phyloP scores from a whole-genome alignment of 1,140 invertebrate species.

The Tetraneura akinire region DNA sequence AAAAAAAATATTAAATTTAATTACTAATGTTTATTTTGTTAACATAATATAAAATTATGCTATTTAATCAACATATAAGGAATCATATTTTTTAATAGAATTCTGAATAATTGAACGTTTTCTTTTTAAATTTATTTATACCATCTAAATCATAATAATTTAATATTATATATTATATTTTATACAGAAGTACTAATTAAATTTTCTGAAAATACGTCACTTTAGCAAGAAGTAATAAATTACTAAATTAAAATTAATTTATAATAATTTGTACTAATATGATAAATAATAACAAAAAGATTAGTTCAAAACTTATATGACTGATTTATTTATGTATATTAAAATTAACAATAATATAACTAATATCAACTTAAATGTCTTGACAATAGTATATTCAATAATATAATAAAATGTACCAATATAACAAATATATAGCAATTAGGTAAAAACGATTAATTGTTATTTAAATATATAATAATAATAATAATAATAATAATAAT shows the following conservation, averaged over 20 bases:
- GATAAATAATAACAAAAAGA: conserved; percentile 8
- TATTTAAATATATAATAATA: conserved; percentile 23
- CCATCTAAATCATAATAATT: background rate
- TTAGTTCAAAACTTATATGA: conserved; percentile 10
- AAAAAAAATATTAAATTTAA: too few relatives aligned
- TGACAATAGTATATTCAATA: background rate
- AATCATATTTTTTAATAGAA: too few relatives aligned
- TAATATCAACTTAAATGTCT: conserved; percentile 22
- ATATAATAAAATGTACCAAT: conserved; percentile 25
- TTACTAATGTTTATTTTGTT: too few relatives aligned
- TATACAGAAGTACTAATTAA: background rate
- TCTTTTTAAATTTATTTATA: too few relatives aligned
- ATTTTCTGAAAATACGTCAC: background rate
- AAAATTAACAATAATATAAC: conserved; percentile 42
- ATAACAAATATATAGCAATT: conserved; percentile 37
- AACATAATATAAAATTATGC: too few relatives aligned
- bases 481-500: too few relatives aligned
- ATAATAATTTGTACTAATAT: background rate
- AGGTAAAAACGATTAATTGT: conserved; percentile 7
- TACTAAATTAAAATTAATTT: background rate
- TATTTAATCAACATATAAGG: too few relatives aligned
- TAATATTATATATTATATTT: background rate
- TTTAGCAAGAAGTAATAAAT: background rate
- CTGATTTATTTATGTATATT: conserved; percentile 32
- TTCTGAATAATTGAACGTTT: too few relatives aligned